Percentiles rank a stretch among this genome's conserved stretches.
Conservation (phyloP, 2,113 vertebrate species). For the Engraulis encrasicolus region DNA sequence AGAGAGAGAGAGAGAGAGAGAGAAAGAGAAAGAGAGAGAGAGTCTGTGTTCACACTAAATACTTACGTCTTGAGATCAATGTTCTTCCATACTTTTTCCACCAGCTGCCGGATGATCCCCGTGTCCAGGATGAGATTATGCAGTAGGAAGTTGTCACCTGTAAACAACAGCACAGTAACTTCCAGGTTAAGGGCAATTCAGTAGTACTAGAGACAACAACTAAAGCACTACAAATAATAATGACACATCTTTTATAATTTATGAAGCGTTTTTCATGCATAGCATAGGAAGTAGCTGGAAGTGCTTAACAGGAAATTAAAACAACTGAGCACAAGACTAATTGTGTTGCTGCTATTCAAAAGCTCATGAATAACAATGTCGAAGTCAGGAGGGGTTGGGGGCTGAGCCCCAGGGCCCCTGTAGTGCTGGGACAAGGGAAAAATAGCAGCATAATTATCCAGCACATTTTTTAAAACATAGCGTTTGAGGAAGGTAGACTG, state of each 20-base stretch:
- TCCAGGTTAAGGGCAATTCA: not conserved
- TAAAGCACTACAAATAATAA: not conserved
- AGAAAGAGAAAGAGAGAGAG: not conserved
- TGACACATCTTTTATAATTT: too few species aligned
- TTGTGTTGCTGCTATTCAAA: too few species aligned
- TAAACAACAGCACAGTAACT: not conserved
- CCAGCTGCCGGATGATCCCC: constrained; percentile 92
- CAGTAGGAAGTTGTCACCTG: constrained; percentile 93
- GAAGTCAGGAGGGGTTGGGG: too few species aligned
- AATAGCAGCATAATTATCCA: too few species aligned
- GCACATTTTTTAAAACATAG: too few species aligned
- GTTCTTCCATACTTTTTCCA: constrained; percentile 93
- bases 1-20: not conserved
- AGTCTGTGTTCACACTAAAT: not conserved
- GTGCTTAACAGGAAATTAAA: too few species aligned
- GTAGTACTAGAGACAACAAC: not conserved
- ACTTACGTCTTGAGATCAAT: constrained; percentile 95
- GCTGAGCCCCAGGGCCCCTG: not conserved
- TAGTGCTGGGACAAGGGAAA: too few species aligned
- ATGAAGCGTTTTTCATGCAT: too few species aligned
- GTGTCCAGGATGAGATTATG: constrained; percentile 98
- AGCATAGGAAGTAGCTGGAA: too few species aligned
- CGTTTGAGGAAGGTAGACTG: too few species aligned
- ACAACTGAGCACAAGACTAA: too few species aligned
- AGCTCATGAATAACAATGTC: too few species aligned